Percentiles rank a stretch among this genome's conserved stretches.
These are phyloP conservation scores for Acanthisitta chloris DNA, from an alignment of 2,113 vertebrate genomes.

Conservation along the genomic window DNA sequence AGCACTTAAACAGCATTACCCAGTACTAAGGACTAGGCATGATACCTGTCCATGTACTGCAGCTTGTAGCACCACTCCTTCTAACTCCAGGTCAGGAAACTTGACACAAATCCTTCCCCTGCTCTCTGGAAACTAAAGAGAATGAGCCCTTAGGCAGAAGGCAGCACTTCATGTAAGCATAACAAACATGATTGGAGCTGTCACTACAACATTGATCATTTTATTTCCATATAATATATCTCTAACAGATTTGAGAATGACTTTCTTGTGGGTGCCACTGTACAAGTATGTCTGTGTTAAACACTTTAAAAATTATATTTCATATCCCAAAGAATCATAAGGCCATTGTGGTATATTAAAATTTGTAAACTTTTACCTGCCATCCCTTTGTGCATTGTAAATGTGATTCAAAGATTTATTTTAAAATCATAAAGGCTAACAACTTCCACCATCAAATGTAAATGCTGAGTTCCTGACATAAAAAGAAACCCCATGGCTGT, in stretches of 20 bases:
- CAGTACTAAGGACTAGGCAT: neutral
- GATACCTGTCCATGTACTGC: neutral
- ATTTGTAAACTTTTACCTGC: neutral
- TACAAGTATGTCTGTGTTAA: neutral
- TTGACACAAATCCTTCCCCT: neutral
- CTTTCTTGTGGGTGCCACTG: neutral
- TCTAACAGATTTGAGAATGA: neutral
- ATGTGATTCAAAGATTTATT: neutral
- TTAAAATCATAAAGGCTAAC: neutral
- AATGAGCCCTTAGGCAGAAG: neutral
- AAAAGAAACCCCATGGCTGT: neutral
- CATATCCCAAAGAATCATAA: neutral
- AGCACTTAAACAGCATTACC: neutral
- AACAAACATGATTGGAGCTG: neutral
- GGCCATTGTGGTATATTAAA: neutral
- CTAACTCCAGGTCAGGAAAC: neutral
- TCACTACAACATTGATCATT: neutral
- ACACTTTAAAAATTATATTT: neutral
- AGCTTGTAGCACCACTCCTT: neutral
- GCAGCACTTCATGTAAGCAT: rapidly evolving
- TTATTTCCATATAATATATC: neutral
- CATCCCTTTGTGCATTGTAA: neutral
- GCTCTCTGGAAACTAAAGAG: neutral
- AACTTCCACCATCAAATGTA: neutral
- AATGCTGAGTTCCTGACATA: neutral